Conservation (phyloP, 2,888 invertebrate genomes). For the Phorcus lineatus region DNA sequence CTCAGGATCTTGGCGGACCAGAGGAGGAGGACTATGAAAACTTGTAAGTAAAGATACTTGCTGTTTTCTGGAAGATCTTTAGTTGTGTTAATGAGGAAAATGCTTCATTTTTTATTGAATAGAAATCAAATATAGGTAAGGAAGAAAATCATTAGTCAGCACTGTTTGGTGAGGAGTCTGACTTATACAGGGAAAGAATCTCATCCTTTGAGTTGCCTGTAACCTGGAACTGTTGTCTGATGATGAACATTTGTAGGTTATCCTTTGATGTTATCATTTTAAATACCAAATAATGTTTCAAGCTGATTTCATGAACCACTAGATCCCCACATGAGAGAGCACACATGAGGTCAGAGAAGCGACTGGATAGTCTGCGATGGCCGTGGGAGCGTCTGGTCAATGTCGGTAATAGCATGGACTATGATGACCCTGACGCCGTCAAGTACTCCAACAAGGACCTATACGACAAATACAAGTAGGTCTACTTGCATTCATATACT, state of each 20-base stretch:
- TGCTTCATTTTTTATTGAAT: too few species aligned
- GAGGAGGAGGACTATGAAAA: constrained; percentile 28
- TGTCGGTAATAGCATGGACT: constrained; percentile 57
- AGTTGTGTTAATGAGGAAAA: too few species aligned
- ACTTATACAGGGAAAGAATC: too few species aligned
- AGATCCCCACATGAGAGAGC: constrained; percentile 66
- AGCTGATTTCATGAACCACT: not conserved
- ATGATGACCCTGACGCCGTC: constrained; percentile 60
- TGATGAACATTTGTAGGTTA: too few species aligned
- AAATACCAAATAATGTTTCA: too few species aligned
- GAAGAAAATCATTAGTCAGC: too few species aligned
- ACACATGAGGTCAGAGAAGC: constrained; percentile 66
- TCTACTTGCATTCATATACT: not conserved
- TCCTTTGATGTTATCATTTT: too few species aligned
- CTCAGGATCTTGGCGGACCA: constrained; percentile 20
- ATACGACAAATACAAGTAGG: constrained; percentile 71
- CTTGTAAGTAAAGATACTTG: not conserved
- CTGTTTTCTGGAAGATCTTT: too few species aligned
- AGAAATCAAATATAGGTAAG: too few species aligned
- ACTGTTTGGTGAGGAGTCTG: too few species aligned
- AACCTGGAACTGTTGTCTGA: too few species aligned
- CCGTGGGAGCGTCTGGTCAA: constrained; percentile 74
- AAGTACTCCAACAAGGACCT: constrained; percentile 67
- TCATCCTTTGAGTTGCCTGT: too few species aligned
- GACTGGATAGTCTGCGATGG: constrained; percentile 70